Evolutionary conservation across 2,797 vertebrate species (phyloP).

Genomic region (Ataeniobius toweri): DNA sequence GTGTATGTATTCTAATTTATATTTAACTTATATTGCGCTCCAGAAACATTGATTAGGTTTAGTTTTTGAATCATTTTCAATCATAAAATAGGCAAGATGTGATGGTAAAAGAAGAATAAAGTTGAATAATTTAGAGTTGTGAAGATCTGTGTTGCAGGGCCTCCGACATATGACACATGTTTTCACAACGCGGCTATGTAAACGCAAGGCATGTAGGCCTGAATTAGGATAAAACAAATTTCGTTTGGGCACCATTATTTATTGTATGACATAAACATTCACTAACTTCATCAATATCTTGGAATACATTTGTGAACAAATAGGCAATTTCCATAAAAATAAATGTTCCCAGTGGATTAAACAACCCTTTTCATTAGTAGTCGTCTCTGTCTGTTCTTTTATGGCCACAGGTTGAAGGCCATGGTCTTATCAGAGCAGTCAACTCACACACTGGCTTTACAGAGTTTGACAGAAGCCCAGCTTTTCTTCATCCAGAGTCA

Average conservation of each 20-base stretch:
- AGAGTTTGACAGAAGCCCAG: conserved; percentile 81
- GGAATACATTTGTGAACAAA: neutral
- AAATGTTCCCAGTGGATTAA: too few relatives aligned
- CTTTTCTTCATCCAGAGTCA: conserved; percentile 75
- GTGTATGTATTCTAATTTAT: conserved; percentile 8
- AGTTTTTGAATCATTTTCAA: neutral
- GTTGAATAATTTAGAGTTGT: neutral
- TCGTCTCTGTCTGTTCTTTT: conserved; percentile 4
- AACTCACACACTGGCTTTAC: conserved; percentile 90
- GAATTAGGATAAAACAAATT: neutral
- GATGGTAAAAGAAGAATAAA: neutral
- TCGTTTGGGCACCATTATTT: neutral
- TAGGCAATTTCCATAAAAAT: too few relatives aligned
- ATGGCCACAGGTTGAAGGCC: conserved; percentile 76
- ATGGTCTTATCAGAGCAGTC: conserved; percentile 82
- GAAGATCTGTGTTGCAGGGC: neutral
- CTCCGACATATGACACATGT: neutral
- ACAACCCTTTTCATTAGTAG: too few relatives aligned
- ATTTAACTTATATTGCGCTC: too few relatives aligned
- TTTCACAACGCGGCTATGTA: neutral
- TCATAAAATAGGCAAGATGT: neutral
- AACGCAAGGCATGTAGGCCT: neutral
- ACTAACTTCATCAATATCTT: neutral
- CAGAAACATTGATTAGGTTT: neutral
- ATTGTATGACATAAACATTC: neutral